Base-by-base conservation (phyloP, 2,888 invertebrate genomes). In the Drosophila parthenogenetica region DNA sequence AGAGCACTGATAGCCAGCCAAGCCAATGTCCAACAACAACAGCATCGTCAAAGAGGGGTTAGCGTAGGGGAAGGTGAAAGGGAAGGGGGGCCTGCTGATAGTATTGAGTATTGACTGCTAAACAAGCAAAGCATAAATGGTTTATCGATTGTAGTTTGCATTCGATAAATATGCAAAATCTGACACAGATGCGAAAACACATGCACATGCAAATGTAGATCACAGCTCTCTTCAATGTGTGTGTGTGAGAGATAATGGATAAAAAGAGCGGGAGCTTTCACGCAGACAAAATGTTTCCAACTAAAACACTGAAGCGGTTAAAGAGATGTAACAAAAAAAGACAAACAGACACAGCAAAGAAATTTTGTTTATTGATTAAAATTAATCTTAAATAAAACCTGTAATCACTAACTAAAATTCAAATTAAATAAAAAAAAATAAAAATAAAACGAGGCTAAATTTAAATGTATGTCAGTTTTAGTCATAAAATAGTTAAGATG, bases 1-100 rank as follows among this genome's bases (percentile, higher is more conserved):
- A 45, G 35, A 42, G 16, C 22, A 46, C 59, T 76, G 69, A 69
- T 69, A 73, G 69, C 46, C 60, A 62, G 11, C 10, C 35, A 35
- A 13, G 13, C 35, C 11, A 13, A 46, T n/a, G 51, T 48, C 43
- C 48, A 64, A 25, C 43, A 46, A 29, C 22, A 45, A 29, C 45
- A 42, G 29, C 40, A 16, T 25, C 43, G 39, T 10, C 39, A 35
- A 43, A 11, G n/a, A 17, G 29, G n/a, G 32, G 19, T n/a, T 49
- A 10, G 10, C 11, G 13, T n/a, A 10, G 5, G n/a, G 35, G 13
- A 25, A 2, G 11, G 3, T 7, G 14, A 16, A n/a, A 13, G 13
- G 19, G 13, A 16, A 5, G 16, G n/a, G n/a, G 19, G 8, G 2
- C 13, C 3, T 14, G 25, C 19, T 13, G 43, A 60, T 37, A 16